Conservation (phyloP, 2,113 vertebrate genomes). For the Oryzias woworae region DNA sequence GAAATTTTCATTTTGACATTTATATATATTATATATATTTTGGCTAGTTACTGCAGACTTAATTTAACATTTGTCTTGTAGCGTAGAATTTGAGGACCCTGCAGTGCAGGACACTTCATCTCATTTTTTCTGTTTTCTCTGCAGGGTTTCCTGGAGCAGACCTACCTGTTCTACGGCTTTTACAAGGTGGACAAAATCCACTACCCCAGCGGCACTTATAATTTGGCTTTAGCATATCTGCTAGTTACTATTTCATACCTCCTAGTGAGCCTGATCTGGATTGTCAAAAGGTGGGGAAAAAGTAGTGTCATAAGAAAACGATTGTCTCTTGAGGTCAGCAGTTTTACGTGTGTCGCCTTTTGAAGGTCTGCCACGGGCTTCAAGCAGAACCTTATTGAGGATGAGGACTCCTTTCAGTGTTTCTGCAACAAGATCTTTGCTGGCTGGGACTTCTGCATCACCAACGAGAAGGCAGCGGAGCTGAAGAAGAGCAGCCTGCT, state of each 20-base stretch:
- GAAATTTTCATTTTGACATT: too few relatives aligned
- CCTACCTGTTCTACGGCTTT: slow-evolving; percentile 94
- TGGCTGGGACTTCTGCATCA: slow-evolving; percentile 97
- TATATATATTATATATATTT: too few relatives aligned
- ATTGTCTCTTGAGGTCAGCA: not conserved
- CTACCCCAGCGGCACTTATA: slow-evolving; percentile 77
- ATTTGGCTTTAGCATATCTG: slow-evolving; percentile 89
- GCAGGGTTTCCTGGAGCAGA: slow-evolving; percentile 92
- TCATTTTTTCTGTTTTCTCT: slow-evolving; percentile 26
- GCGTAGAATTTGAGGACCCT: too few relatives aligned
- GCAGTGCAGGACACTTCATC: not conserved
- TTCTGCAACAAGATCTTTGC: slow-evolving; percentile 98
- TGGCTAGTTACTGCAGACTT: too few relatives aligned
- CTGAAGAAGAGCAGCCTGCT: slow-evolving; percentile 87
- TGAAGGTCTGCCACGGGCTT: slow-evolving; percentile 87
- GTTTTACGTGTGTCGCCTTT: slow-evolving; percentile 4
- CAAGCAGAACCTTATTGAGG: slow-evolving; percentile 84
- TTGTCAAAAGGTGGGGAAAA: slow-evolving; percentile 86
- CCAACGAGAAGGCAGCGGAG: slow-evolving; percentile 76
- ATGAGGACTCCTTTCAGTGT: slow-evolving; percentile 90
- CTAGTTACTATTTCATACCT: slow-evolving; percentile 85
- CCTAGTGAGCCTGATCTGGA: slow-evolving; percentile 89
- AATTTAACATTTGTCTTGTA: too few relatives aligned
- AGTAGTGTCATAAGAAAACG: not conserved
- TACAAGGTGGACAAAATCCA: slow-evolving; percentile 79